phyloP scores from a whole-genome alignment of 2,113 vertebrate species.

The Leptobrachium leishanense region DNA sequence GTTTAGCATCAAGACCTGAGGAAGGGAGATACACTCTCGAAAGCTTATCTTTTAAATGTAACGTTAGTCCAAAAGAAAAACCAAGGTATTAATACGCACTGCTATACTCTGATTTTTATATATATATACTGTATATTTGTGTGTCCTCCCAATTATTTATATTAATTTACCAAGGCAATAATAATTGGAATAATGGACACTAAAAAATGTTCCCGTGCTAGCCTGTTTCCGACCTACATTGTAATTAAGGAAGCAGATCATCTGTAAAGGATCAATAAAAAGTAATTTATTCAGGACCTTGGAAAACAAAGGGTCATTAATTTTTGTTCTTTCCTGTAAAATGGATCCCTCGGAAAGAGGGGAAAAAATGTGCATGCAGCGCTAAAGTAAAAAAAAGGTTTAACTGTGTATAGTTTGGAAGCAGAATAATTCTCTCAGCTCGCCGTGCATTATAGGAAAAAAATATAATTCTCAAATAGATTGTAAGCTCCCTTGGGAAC shows the following conservation, averaged over 20 bases:
- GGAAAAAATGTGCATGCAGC: slow-evolving; percentile 26
- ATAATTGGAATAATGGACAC: slow-evolving; percentile 21
- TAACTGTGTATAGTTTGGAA: slow-evolving; percentile 54
- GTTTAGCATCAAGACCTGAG: too few relatives aligned
- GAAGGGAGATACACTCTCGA: too few relatives aligned
- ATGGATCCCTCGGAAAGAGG: not conserved
- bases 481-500: too few relatives aligned
- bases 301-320: slow-evolving; percentile 37
- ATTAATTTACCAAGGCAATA: not conserved
- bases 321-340: slow-evolving; percentile 41
- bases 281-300: slow-evolving; percentile 44
- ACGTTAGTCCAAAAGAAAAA: too few relatives aligned
- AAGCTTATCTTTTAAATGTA: too few relatives aligned
- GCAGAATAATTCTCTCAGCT: slow-evolving; percentile 15
- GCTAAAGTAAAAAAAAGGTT: slow-evolving; percentile 16
- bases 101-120: too few relatives aligned
- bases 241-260: slow-evolving; percentile 40
- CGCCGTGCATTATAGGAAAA: slow-evolving; percentile 53
- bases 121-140: too few relatives aligned
- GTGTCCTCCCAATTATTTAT: too few relatives aligned
- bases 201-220: slow-evolving; percentile 27
- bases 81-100: too few relatives aligned
- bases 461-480: too few relatives aligned
- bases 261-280: slow-evolving; percentile 45
- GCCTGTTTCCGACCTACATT: slow-evolving; percentile 32